Conservation (phyloP, 2,113 vertebrate species). For the Tachycineta bicolor region DNA sequence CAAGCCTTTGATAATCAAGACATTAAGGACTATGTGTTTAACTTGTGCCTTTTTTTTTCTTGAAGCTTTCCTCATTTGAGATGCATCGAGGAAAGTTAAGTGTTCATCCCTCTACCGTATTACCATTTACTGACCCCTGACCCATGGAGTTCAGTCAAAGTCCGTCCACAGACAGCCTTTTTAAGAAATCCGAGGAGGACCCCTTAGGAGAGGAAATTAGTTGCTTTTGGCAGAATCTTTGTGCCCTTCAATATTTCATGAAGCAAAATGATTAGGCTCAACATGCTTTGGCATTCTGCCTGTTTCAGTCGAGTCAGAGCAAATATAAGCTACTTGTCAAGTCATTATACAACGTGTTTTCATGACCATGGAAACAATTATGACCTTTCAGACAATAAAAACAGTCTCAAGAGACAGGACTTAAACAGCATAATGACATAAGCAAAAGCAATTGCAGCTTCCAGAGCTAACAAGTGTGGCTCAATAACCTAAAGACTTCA, state of each 20-base stretch:
- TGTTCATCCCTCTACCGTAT: neutral
- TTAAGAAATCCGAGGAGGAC: neutral
- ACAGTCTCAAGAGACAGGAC: neutral
- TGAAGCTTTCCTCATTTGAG: neutral
- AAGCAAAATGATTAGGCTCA: neutral
- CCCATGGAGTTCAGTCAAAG: neutral
- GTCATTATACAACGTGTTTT: neutral
- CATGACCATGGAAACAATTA: neutral
- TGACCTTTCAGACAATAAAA: neutral
- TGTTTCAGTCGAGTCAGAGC: neutral
- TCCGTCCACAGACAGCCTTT: neutral
- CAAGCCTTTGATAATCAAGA: neutral
- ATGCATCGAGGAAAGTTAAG: neutral
- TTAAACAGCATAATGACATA: neutral
- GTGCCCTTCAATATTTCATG: neutral
- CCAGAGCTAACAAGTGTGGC: neutral
- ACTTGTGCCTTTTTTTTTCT: neutral
- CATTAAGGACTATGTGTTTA: neutral
- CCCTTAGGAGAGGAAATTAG: neutral
- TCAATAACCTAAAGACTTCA: neutral
- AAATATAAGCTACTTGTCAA: neutral
- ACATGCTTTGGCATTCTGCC: neutral
- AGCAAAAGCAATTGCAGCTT: neutral
- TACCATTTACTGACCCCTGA: neutral
- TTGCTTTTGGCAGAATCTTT: neutral